A percentile compares a stretch with the other conserved stretches of the same genome.
Conservation (phyloP, 2,113 vertebrate species). For the Trichomycterus rosablanca region DNA sequence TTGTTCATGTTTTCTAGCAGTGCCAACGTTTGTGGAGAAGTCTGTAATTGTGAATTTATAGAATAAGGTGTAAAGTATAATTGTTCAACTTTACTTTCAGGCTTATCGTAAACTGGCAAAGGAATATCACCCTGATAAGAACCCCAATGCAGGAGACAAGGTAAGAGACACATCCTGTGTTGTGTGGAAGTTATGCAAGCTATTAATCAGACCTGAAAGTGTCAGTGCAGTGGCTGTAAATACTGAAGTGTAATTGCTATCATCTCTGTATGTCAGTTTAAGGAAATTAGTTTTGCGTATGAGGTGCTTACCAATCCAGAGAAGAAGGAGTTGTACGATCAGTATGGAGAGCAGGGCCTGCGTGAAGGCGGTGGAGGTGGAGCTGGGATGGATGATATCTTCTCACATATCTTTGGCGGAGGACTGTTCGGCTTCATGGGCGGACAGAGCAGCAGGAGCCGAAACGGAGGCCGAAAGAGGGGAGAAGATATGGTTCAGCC, state of each 20-base stretch:
- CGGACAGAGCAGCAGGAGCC: constrained; percentile 84
- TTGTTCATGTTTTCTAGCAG: too few relatives aligned
- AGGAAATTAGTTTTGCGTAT: constrained; percentile 98
- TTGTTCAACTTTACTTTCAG: constrained; percentile 68
- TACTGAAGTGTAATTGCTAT: too few relatives aligned
- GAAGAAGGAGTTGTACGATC: constrained; percentile 92
- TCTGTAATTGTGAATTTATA: too few relatives aligned
- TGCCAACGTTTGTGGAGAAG: too few relatives aligned
- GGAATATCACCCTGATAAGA: constrained; percentile 98
- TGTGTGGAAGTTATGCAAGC: too few relatives aligned
- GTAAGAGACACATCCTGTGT: constrained; percentile 67
- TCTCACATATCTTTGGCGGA: constrained; percentile 98
- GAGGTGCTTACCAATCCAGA: constrained; percentile 95
- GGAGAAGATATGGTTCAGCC: constrained; percentile 98
- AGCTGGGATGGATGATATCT: constrained; percentile 96
- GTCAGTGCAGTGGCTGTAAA: too few relatives aligned
- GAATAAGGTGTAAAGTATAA: background rate
- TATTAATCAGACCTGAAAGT: background rate
- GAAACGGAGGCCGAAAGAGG: constrained; percentile 89
- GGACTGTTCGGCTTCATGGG: constrained; percentile 98
- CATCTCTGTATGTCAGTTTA: constrained; percentile 73
- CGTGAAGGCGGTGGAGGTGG: constrained; percentile 91
- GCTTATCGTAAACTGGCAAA: constrained; percentile 96
- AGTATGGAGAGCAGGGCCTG: constrained; percentile 94
- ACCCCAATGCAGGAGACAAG: constrained; percentile 97